Evolutionary conservation across 2,797 vertebrate genomes (phyloP).

Genomic region (Astyanax mexicanus): DNA sequence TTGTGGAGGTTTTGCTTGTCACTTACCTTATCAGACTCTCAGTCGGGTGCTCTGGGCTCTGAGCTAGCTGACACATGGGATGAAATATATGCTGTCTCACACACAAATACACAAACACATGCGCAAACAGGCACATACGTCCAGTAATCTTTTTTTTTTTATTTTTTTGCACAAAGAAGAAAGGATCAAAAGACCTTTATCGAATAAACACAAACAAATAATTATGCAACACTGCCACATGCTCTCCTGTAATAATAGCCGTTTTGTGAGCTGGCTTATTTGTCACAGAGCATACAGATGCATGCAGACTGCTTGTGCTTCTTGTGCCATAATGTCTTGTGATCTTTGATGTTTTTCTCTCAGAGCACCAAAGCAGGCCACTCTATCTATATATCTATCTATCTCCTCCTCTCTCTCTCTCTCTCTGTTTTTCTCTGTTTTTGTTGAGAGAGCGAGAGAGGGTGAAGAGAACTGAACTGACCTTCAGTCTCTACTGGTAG

Average conservation of each 20-base stretch:
- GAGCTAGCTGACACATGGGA: conserved; percentile 16
- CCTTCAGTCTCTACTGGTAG: neutral
- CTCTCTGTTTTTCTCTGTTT: no score
- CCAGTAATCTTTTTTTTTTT: conserved; percentile 4
- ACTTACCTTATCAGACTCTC: conserved; percentile 29
- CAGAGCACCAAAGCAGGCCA: conserved; percentile 14
- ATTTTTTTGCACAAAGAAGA: conserved; percentile 31
- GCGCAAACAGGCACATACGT: neutral
- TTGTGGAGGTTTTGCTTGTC: conserved; percentile 35
- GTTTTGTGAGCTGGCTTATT: conserved; percentile 35
- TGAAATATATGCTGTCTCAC: neutral
- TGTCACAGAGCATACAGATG: conserved; percentile 11
- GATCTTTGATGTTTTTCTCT: conserved; percentile 33
- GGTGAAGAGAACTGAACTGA: neutral
- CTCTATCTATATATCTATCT: neutral
- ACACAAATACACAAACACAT: neutral
- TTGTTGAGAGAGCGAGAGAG: neutral
- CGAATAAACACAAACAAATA: conserved; percentile 55
- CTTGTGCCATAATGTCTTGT: conserved; percentile 26
- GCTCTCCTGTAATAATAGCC: conserved; percentile 40
- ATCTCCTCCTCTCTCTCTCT: neutral
- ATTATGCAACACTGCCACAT: conserved; percentile 58
- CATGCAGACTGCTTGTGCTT: conserved; percentile 4
- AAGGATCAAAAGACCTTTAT: conserved; percentile 40
- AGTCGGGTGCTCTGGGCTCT: conserved; percentile 9